Evolutionary conservation across 1,140 invertebrate species (phyloP).

Genomic region (Brachionus rubens): DNA sequence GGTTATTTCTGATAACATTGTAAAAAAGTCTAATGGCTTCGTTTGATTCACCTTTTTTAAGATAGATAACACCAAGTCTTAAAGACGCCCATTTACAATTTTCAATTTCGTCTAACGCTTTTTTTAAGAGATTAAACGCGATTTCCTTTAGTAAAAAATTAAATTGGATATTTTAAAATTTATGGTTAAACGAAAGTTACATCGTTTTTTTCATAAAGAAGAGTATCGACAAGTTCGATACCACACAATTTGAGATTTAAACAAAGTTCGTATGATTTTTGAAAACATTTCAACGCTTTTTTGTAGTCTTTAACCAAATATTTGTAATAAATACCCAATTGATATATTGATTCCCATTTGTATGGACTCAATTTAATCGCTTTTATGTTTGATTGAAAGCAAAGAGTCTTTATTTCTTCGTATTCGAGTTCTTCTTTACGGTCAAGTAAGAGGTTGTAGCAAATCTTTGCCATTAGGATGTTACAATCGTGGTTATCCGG

Average conservation of each 20-base stretch:
- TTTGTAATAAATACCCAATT: conserved; percentile 40
- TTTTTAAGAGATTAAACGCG: conserved; percentile 37
- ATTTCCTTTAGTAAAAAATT: conserved; percentile 16
- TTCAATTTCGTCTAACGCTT: conserved; percentile 36
- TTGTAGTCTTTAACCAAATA: conserved; percentile 39
- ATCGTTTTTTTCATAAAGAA: conserved; percentile 43
- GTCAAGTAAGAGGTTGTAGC: conserved; percentile 21
- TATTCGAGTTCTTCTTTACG: conserved; percentile 27
- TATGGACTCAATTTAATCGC: conserved; percentile 40
- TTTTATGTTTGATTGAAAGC: conserved; percentile 30
- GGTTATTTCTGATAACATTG: conserved; percentile 42
- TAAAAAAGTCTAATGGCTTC: conserved; percentile 42
- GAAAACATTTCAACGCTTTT: conserved; percentile 44
- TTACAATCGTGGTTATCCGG: conserved; percentile 27
- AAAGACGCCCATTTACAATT: conserved; percentile 42
- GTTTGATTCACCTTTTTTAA: conserved; percentile 40
- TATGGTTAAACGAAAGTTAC: background rate
- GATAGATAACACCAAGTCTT: conserved; percentile 43
- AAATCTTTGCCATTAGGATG: conserved; percentile 6
- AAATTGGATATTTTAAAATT: background rate
- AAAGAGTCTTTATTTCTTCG: conserved; percentile 34
- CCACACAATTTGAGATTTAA: conserved; percentile 27
- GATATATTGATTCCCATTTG: conserved; percentile 39
- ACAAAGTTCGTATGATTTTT: conserved; percentile 44
- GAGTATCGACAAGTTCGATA: conserved; percentile 25